phyloP scores from a whole-genome alignment of 2,888 invertebrate genomes.

The Drosophila mayaguana region DNA sequence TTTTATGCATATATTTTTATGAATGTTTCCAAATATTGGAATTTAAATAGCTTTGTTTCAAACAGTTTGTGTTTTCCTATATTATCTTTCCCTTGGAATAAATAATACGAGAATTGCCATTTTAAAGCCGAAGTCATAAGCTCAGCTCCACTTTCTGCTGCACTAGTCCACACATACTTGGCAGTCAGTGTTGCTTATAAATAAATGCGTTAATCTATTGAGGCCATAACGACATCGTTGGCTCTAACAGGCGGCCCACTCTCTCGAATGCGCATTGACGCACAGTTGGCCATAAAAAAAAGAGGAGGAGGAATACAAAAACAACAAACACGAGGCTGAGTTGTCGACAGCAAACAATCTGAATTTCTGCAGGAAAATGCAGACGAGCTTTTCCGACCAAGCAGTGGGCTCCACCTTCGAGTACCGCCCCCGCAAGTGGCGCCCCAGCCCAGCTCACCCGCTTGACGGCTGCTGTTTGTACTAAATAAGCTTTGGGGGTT shows the following conservation, averaged over 20 bases:
- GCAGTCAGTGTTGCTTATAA: conserved; percentile 41
- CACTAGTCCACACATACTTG: conserved; percentile 23
- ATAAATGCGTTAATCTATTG: conserved; percentile 63
- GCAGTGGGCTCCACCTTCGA: conserved; percentile 23
- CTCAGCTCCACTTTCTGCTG: background rate
- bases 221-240: conserved; percentile 48
- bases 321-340: conserved; percentile 44
- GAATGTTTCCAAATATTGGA: too few relatives aligned
- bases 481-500: conserved; percentile 56
- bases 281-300: conserved; percentile 26
- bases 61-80: too few relatives aligned
- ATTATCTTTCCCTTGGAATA: background rate
- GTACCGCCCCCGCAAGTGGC: background rate
- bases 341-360: conserved; percentile 63
- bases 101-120: background rate
- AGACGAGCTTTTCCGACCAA: conserved; percentile 32
- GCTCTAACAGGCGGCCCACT: conserved; percentile 2
- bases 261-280: conserved; percentile 41
- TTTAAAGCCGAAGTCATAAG: background rate
- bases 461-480: conserved; percentile 51
- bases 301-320: background rate
- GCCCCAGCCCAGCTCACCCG: conserved; percentile 6
- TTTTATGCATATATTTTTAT: too few relatives aligned
- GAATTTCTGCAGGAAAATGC: conserved; percentile 52
- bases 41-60: too few relatives aligned